Conservation (phyloP, 2,797 vertebrate genomes). For the Pangasius krempfi region DNA sequence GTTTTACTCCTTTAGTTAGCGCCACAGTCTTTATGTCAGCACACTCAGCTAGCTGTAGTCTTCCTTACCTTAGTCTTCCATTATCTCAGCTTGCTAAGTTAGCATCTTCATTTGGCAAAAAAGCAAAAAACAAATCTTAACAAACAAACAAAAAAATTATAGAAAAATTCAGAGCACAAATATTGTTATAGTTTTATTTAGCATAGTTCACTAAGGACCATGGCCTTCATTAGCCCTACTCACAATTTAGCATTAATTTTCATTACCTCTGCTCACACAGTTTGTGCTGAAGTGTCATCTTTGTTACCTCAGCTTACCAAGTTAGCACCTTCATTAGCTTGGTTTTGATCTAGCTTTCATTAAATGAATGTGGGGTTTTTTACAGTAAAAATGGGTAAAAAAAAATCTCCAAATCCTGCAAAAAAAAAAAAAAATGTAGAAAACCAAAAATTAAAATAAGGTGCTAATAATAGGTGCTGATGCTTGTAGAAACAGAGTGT, state of each 20-base stretch:
- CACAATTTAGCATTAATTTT: background rate
- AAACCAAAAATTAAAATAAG: background rate
- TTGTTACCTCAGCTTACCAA: background rate
- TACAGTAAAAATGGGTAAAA: background rate
- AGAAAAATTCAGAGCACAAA: background rate
- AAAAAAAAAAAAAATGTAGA: background rate
- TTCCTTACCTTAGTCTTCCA: background rate
- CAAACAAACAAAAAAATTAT: background rate
- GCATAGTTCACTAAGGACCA: background rate
- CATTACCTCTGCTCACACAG: background rate
- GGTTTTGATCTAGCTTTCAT: background rate
- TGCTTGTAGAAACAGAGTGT: background rate
- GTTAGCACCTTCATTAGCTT: background rate
- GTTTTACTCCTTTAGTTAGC: background rate
- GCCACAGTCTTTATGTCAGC: background rate
- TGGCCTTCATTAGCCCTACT: background rate
- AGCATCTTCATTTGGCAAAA: background rate
- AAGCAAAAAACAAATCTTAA: background rate
- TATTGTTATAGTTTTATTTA: background rate
- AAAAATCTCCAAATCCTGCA: background rate
- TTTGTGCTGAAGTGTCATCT: background rate
- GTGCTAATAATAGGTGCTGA: background rate
- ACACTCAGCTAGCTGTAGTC: background rate
- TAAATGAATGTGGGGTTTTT: background rate
- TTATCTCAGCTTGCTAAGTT: background rate